phyloP scores from a whole-genome alignment of 2,888 invertebrate species.

The Plagiodera versicolora region DNA sequence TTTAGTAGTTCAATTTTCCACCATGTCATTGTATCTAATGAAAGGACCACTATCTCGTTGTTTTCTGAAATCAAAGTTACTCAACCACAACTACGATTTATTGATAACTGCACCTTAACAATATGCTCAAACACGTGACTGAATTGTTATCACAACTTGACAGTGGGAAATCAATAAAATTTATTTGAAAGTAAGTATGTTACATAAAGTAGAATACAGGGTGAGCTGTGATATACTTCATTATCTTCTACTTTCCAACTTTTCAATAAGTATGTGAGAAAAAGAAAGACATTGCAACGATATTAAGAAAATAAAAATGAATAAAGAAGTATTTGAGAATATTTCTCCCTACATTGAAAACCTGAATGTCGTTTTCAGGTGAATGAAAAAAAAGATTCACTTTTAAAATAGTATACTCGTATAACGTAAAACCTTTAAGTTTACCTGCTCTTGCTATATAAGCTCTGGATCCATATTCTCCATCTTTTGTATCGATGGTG shows the following conservation, averaged over 20 bases:
- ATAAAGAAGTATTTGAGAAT: no score
- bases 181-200: no score
- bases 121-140: not conserved
- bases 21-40: constrained; percentile 45
- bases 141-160: no score
- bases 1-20: constrained; percentile 45
- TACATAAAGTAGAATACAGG: no score
- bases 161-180: not conserved
- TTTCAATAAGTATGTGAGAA: no score
- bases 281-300: no score
- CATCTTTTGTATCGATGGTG: constrained; percentile 44
- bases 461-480: constrained; percentile 43
- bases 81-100: not conserved
- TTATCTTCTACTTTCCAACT: no score
- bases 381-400: no score
- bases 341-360: no score
- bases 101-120: not conserved
- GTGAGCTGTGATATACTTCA: not conserved
- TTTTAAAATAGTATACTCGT: not conserved
- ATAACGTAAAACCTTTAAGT: no score
- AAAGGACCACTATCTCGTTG: constrained; percentile 42
- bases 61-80: constrained; percentile 27
- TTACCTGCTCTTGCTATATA: constrained; percentile 51
- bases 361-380: no score
- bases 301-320: no score